phyloP scores from a whole-genome alignment of 2,113 vertebrate genomes.

The Bungarus multicinctus region DNA sequence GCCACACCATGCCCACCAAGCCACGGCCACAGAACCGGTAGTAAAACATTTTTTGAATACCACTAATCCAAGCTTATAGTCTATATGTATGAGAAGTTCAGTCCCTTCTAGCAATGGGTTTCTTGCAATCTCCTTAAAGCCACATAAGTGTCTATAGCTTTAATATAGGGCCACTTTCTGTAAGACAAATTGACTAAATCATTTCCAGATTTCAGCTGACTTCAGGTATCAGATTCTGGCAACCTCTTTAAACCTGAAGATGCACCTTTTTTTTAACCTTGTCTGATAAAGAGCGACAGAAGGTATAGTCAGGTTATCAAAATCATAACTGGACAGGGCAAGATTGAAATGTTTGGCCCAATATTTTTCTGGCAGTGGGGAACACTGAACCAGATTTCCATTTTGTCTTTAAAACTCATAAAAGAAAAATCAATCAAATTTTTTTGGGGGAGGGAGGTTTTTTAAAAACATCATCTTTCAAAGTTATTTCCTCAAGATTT shows the following conservation, averaged over 20 bases:
- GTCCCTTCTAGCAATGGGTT: not conserved
- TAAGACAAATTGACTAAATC: not conserved
- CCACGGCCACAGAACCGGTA: too few species aligned
- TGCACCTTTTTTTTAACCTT: not conserved
- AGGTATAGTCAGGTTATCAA: not conserved
- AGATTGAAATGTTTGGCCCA: not conserved
- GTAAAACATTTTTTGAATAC: not conserved
- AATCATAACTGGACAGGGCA: not conserved
- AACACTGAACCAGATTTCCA: not conserved
- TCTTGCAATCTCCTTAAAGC: not conserved
- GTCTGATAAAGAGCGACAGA: not conserved
- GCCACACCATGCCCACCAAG: too few species aligned
- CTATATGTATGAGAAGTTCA: not conserved
- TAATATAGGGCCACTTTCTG: not conserved
- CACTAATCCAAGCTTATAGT: not conserved
- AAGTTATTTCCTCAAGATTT: not conserved
- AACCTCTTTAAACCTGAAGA: not conserved
- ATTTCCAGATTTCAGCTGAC: not conserved
- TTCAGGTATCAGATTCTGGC: not conserved
- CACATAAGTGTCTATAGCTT: not conserved
- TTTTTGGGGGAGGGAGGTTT: not conserved
- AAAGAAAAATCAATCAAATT: not conserved
- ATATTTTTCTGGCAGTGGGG: not conserved
- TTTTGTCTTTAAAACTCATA: not conserved
- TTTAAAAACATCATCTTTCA: not conserved